phyloP scores from a whole-genome alignment of 2,797 vertebrate genomes.

The Mallotus villosus region DNA sequence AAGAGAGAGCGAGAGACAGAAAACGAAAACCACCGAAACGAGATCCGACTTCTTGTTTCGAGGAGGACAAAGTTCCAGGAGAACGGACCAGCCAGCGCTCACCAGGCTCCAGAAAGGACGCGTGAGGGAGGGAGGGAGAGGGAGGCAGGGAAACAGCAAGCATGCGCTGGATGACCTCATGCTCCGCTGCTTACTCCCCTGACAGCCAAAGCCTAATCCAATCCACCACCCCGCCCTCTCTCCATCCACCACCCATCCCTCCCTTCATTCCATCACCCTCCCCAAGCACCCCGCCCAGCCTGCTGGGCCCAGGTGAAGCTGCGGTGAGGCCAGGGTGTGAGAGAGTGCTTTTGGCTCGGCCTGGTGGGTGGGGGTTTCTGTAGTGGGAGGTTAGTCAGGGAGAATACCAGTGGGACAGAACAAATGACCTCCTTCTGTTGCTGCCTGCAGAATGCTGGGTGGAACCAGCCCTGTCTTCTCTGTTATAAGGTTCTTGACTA shows the following conservation, averaged over 20 bases:
- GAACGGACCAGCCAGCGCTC: conserved; percentile 19
- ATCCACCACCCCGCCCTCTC: conserved; percentile 23
- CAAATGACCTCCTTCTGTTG: conserved; percentile 71
- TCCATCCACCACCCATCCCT: conserved; percentile 12
- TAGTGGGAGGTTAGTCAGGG: conserved; percentile 44
- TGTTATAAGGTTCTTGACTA: conserved; percentile 80
- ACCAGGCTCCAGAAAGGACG: conserved; percentile 27
- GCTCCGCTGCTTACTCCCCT: conserved; percentile 48
- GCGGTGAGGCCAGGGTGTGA: conserved; percentile 22
- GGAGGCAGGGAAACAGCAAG: conserved; percentile 12
- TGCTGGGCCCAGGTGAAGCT: conserved; percentile 2
- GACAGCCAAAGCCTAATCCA: conserved; percentile 33
- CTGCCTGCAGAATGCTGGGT: conserved; percentile 73
- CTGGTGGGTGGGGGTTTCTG: conserved; percentile 17
- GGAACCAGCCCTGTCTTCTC: conserved; percentile 78
- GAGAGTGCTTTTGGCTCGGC: neutral
- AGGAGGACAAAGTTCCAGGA: conserved; percentile 28
- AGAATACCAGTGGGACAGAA: conserved; percentile 71
- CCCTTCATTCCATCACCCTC: conserved; percentile 9
- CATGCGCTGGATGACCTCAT: conserved; percentile 55
- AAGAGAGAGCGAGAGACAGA: neutral
- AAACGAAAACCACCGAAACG: neutral
- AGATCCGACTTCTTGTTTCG: conserved; percentile 32
- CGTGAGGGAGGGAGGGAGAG: conserved; percentile 4
- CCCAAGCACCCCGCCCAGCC: conserved; percentile 12